A percentile compares a stretch with the other conserved stretches of the same genome.
These are phyloP conservation scores for Zapus hudsonius DNA, from an alignment of 2,113 vertebrate genomes.

Conservation along the genomic window DNA sequence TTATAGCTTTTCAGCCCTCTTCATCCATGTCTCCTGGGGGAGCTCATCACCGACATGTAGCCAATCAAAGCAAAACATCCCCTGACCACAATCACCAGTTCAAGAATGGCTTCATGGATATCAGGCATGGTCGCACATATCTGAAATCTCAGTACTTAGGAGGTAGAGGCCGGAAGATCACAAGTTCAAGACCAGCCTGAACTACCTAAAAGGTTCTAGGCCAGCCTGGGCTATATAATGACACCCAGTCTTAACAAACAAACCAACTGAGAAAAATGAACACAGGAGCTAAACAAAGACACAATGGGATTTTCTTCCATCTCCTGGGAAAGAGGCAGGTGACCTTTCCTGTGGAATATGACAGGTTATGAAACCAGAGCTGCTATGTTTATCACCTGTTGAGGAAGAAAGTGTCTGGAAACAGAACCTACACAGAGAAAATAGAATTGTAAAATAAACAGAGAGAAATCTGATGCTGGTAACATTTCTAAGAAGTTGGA, in stretches of 20 bases:
- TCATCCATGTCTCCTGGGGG: background rate
- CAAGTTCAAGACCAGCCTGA: background rate
- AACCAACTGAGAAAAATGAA: background rate
- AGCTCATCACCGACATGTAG: background rate
- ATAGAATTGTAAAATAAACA: background rate
- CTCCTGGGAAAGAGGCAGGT: background rate
- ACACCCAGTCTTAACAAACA: background rate
- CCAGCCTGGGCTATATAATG: background rate
- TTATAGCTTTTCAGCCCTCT: background rate
- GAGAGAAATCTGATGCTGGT: background rate
- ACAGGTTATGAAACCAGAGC: background rate
- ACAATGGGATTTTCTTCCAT: background rate
- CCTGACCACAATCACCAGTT: background rate
- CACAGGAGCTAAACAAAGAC: background rate
- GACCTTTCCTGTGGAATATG: background rate
- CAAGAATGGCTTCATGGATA: background rate
- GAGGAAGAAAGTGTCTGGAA: constrained; percentile 17
- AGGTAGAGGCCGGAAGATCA: background rate
- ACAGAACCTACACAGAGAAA: background rate
- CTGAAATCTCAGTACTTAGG: background rate
- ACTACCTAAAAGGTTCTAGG: background rate
- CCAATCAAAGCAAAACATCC: background rate
- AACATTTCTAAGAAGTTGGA: background rate
- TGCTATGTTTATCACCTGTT: background rate
- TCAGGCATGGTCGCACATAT: background rate